These are phyloP conservation scores for Cabera pusaria DNA, from an alignment of 2,888 invertebrate genomes.

Conservation along the genomic window DNA sequence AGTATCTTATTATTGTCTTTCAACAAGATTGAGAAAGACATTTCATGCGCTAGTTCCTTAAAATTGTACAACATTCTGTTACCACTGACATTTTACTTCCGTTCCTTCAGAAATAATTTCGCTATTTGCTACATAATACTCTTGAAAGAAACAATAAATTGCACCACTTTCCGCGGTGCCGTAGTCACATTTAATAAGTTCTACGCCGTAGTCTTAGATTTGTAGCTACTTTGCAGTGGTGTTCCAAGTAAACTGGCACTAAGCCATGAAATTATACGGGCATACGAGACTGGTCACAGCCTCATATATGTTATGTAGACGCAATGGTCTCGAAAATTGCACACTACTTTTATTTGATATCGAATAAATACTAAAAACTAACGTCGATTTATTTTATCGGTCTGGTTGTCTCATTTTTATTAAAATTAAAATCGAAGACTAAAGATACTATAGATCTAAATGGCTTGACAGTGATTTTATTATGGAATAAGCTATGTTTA, in stretches of 20 bases:
- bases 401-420: too few relatives aligned
- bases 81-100: not conserved
- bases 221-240: constrained; percentile 16
- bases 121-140: constrained; percentile 7
- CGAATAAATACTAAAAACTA: too few relatives aligned
- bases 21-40: too few relatives aligned
- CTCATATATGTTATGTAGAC: constrained; percentile 16
- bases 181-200: constrained; percentile 16
- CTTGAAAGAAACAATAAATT: constrained; percentile 10
- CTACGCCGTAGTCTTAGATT: constrained; percentile 17
- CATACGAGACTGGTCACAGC: constrained; percentile 18
- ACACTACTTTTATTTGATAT: too few relatives aligned
- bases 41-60: too few relatives aligned
- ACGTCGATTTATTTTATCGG: too few relatives aligned
- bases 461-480: too few relatives aligned
- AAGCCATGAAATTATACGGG: constrained; percentile 29
- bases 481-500: too few relatives aligned
- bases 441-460: too few relatives aligned
- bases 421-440: too few relatives aligned
- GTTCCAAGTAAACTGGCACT: constrained; percentile 26
- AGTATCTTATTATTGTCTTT: too few relatives aligned
- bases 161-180: constrained; percentile 5
- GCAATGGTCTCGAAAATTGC: constrained; percentile 6
- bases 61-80: too few relatives aligned
- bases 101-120: not conserved